phyloP scores from a whole-genome alignment of 2,113 vertebrate species.

The Amblyopsis rosae region DNA sequence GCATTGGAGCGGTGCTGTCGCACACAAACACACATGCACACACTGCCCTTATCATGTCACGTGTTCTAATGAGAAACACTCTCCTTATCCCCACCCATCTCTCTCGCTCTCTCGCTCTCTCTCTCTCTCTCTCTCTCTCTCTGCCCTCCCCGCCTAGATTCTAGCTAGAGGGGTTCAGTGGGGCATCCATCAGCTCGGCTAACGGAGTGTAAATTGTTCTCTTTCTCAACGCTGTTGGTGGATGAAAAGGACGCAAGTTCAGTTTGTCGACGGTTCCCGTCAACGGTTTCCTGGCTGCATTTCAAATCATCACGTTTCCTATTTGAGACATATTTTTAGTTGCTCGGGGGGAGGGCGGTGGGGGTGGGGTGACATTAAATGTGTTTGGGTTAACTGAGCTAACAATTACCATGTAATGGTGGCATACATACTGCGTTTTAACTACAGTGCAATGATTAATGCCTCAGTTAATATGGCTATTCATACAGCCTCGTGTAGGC shows the following conservation, averaged over 20 bases:
- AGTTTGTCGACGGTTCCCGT: slow-evolving; percentile 16
- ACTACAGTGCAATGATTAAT: slow-evolving; percentile 15
- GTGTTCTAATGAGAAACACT: slow-evolving; percentile 70
- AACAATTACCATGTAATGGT: slow-evolving; percentile 27
- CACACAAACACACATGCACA: slow-evolving; percentile 49
- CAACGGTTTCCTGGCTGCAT: slow-evolving; percentile 17
- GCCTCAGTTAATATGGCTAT: not conserved
- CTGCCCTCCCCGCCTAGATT: slow-evolving; percentile 9
- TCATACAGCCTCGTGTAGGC: slow-evolving; percentile 8
- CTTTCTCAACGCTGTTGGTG: slow-evolving; percentile 43
- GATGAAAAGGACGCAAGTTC: slow-evolving; percentile 28
- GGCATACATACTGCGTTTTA: slow-evolving; percentile 18
- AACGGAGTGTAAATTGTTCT: slow-evolving; percentile 61
- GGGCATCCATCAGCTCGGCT: slow-evolving; percentile 58
- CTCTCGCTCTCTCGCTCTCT: not conserved
- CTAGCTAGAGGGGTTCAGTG: slow-evolving; percentile 55
- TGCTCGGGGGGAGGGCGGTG: slow-evolving; percentile 7
- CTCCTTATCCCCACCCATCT: slow-evolving; percentile 59
- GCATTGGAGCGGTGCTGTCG: slow-evolving; percentile 58
- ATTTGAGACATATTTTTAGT: slow-evolving; percentile 20
- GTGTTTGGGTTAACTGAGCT: slow-evolving; percentile 16
- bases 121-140: slow-evolving; percentile 36
- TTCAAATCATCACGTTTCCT: slow-evolving; percentile 31
- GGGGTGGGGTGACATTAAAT: slow-evolving; percentile 33
- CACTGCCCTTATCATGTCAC: slow-evolving; percentile 69